Evolutionary conservation across 2,113 vertebrate species (phyloP).

Genomic region (Mormyrus lacerda): DNA sequence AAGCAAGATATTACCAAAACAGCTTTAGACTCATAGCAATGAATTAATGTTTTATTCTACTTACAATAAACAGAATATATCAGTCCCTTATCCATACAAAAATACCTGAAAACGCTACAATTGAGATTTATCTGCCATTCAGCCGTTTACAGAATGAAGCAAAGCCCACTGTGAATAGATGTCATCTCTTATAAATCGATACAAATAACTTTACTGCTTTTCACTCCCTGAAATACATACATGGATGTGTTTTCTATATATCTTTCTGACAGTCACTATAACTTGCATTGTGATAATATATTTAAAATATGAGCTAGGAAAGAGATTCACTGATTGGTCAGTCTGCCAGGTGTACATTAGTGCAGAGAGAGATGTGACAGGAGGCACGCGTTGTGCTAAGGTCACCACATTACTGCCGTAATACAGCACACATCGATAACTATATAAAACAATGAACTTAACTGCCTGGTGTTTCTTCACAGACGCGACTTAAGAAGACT

Average conservation of each 20-base stretch:
- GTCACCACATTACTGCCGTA: not conserved
- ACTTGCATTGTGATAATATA: constrained; percentile 60
- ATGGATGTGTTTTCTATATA: constrained; percentile 40
- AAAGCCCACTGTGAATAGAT: constrained; percentile 67
- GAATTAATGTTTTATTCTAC: constrained; percentile 90
- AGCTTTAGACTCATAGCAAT: constrained; percentile 75
- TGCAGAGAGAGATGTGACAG: constrained; percentile 64
- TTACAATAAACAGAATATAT: constrained; percentile 93
- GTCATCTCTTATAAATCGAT: constrained; percentile 53
- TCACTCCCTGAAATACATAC: constrained; percentile 75
- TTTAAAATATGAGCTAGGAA: constrained; percentile 50
- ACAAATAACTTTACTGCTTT: constrained; percentile 52
- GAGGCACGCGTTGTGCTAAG: constrained; percentile 66
- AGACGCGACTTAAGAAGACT: constrained; percentile 15
- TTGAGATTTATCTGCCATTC: constrained; percentile 76
- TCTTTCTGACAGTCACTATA: constrained; percentile 54
- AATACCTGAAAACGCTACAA: constrained; percentile 95
- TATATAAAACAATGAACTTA: not conserved
- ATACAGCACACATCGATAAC: not conserved
- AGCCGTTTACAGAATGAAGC: constrained; percentile 80
- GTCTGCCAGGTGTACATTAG: constrained; percentile 55
- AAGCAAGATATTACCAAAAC: constrained; percentile 24
- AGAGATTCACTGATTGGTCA: constrained; percentile 53
- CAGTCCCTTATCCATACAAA: constrained; percentile 97
- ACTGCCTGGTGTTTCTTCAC: not conserved